Evolutionary conservation across 2,888 invertebrate genomes (phyloP).

Genomic region (Aricia artaxerxes): DNA sequence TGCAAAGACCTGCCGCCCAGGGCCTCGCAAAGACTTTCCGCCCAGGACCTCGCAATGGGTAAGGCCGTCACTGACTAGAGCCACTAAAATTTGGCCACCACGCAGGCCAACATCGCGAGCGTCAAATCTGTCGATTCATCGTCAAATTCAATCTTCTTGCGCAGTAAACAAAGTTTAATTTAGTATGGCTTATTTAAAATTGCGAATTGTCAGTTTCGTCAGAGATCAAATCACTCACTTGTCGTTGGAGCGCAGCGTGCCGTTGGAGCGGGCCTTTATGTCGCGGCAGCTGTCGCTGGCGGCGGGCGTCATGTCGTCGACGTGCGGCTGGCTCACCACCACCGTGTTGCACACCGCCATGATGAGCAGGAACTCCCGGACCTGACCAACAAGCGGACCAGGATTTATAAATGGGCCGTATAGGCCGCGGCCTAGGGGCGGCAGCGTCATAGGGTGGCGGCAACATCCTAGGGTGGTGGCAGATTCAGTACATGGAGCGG

Average conservation of each 20-base stretch:
- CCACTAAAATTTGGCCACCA: no score
- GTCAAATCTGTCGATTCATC: background rate
- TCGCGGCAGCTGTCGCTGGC: conserved; percentile 68
- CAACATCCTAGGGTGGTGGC: no score
- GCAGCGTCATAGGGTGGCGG: no score
- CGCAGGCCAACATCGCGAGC: no score
- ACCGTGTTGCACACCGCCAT: conserved; percentile 98
- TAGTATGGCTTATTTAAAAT: background rate
- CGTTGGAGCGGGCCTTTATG: conserved; percentile 62
- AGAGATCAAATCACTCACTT: conserved; percentile 55
- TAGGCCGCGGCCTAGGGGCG: no score
- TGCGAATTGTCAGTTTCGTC: background rate
- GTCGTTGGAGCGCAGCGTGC: conserved; percentile 63
- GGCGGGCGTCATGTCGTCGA: conserved; percentile 83
- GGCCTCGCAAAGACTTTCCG: no score
- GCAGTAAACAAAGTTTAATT: no score
- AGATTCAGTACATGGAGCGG: no score
- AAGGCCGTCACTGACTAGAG: no score
- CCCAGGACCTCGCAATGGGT: no score
- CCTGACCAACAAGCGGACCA: conserved; percentile 55
- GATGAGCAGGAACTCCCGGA: conserved; percentile 93
- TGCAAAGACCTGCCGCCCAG: no score
- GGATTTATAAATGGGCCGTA: no score
- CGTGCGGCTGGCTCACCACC: conserved; percentile 93
- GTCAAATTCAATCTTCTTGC: background rate